Conservation (phyloP, 2,113 vertebrate species). For the Phalacrocorax carbo region DNA sequence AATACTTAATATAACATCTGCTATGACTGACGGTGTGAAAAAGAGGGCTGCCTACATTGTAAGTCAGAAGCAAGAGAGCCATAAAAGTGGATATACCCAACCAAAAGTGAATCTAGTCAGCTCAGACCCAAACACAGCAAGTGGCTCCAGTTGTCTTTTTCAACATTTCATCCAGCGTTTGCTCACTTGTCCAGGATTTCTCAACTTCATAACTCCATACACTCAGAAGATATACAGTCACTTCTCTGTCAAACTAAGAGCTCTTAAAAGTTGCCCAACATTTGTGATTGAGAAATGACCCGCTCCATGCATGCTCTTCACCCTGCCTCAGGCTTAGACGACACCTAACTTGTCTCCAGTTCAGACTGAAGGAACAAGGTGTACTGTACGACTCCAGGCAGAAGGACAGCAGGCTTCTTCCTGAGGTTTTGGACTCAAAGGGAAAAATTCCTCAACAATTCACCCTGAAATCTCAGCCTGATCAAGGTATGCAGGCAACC, state of each 20-base stretch:
- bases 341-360: accelerated
- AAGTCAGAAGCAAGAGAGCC: background rate
- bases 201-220: background rate
- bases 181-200: background rate
- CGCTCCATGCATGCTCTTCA: background rate
- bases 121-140: background rate
- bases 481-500: background rate
- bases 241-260: background rate
- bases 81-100: background rate
- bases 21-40: background rate
- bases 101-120: background rate
- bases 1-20: background rate
- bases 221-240: background rate
- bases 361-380: background rate
- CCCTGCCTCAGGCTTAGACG: background rate
- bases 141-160: background rate
- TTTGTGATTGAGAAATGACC: background rate
- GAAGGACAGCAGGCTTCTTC: background rate
- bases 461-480: background rate
- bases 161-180: background rate
- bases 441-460: background rate
- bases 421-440: background rate
- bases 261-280: background rate
- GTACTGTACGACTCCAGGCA: background rate
- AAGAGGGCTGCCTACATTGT: background rate